phyloP scores from a whole-genome alignment of 2,797 vertebrate genomes.

The Coluber constrictor region DNA sequence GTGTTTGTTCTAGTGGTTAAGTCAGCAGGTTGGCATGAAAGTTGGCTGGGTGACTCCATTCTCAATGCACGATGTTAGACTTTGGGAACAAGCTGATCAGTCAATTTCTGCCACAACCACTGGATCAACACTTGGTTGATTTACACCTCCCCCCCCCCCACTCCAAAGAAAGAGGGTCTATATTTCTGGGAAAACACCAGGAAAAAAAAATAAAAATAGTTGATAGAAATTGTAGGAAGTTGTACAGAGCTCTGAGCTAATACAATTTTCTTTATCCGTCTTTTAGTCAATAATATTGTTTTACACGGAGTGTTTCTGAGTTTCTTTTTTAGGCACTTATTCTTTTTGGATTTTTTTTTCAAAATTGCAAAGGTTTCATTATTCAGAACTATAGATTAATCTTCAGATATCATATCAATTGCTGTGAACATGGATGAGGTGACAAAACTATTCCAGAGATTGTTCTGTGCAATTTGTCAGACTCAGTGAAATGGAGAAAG shows the following conservation, averaged over 20 bases:
- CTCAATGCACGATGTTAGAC: background rate
- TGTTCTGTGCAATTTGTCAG: background rate
- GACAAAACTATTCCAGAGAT: background rate
- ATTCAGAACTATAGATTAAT: background rate
- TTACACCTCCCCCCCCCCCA: accelerated
- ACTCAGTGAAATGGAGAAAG: background rate
- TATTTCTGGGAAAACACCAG: background rate
- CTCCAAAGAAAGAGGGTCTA: background rate
- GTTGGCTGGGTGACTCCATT: background rate
- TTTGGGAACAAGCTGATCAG: background rate
- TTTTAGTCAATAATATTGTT: background rate
- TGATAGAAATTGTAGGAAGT: background rate
- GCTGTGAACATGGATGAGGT: background rate
- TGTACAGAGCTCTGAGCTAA: background rate
- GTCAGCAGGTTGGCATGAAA: background rate
- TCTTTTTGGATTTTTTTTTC: background rate
- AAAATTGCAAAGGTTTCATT: background rate
- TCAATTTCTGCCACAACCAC: background rate
- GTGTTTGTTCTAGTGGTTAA: background rate
- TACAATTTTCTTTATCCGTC: background rate
- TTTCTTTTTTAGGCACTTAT: background rate
- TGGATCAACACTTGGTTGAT: too few species aligned
- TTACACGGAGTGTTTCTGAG: background rate
- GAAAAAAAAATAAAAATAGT: background rate
- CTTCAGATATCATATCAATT: background rate